A percentile compares a stretch with the other conserved stretches of the same genome.
These are phyloP conservation scores for Enteromius thamalakanensis DNA, from an alignment of 2,797 vertebrate species.

Conservation along the genomic window DNA sequence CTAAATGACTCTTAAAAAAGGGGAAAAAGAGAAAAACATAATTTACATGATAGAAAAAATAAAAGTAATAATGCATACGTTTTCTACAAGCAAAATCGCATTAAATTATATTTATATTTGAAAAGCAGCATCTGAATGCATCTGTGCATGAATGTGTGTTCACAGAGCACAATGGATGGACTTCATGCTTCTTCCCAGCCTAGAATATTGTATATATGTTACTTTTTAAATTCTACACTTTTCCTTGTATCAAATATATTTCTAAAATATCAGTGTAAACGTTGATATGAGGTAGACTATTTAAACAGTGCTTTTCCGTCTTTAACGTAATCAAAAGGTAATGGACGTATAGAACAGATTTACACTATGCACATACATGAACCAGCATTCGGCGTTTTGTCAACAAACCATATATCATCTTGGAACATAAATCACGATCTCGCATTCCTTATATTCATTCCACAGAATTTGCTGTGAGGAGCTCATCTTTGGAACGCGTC, in stretches of 20 bases:
- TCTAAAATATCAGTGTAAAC: not conserved
- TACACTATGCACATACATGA: slow-evolving; percentile 57
- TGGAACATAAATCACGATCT: slow-evolving; percentile 48
- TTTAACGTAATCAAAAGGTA: slow-evolving; percentile 37
- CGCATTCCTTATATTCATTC: slow-evolving; percentile 51
- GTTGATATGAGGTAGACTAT: not conserved
- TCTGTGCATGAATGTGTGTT: not conserved
- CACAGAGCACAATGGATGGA: not conserved
- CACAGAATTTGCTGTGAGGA: slow-evolving; percentile 22
- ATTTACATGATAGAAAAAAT: not conserved
- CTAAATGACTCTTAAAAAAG: not conserved
- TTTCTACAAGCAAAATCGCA: not conserved
- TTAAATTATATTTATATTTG: not conserved
- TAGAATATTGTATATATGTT: slow-evolving; percentile 4
- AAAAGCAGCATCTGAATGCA: not conserved
- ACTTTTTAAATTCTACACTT: not conserved
- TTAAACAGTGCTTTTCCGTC: slow-evolving; percentile 5
- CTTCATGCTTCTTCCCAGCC: not conserved
- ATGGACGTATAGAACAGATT: slow-evolving; percentile 33
- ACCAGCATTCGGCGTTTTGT: slow-evolving; percentile 69
- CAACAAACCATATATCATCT: slow-evolving; percentile 73
- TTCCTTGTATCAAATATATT: not conserved
- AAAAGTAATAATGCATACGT: not conserved
- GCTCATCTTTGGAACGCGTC: not conserved
- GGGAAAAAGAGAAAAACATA: not conserved